Conservation (phyloP, 2,797 vertebrate species). For the Lutjanus campechanus region DNA sequence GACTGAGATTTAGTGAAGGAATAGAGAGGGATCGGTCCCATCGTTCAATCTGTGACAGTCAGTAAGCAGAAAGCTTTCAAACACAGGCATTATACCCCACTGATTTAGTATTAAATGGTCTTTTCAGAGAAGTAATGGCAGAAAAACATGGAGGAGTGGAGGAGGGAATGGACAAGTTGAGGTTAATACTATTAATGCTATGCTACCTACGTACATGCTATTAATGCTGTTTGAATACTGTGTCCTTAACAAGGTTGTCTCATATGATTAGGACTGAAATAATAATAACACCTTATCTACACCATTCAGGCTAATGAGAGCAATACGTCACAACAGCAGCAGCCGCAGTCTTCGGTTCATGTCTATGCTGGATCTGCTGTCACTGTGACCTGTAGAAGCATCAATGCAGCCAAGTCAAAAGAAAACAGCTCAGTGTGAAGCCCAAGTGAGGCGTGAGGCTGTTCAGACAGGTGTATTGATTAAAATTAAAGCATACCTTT, state of each 20-base stretch:
- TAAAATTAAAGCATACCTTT: neutral
- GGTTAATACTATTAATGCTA: conserved; percentile 8
- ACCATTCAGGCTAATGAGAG: neutral
- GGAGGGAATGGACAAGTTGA: neutral
- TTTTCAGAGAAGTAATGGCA: conserved; percentile 13
- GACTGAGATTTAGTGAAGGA: conserved; percentile 61
- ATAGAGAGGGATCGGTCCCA: conserved; percentile 38
- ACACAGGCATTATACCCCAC: conserved; percentile 1
- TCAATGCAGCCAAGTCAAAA: neutral
- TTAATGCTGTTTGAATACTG: conserved; percentile 1
- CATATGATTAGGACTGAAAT: conserved; percentile 11
- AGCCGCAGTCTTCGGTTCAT: neutral
- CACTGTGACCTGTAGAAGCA: neutral
- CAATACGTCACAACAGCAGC: neutral
- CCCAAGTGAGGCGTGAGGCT: neutral
- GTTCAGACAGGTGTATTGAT: neutral
- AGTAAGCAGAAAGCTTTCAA: conserved; percentile 40
- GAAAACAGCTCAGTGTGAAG: neutral
- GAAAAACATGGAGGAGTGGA: neutral
- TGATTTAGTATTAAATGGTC: conserved; percentile 20
- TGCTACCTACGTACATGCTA: neutral
- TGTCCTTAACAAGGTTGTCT: neutral
- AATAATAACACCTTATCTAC: neutral
- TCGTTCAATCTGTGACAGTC: conserved; percentile 40
- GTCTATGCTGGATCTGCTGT: neutral